Evolutionary conservation across 2,888 invertebrate genomes (phyloP).

Genomic region (Dichetophora obliterata): DNA sequence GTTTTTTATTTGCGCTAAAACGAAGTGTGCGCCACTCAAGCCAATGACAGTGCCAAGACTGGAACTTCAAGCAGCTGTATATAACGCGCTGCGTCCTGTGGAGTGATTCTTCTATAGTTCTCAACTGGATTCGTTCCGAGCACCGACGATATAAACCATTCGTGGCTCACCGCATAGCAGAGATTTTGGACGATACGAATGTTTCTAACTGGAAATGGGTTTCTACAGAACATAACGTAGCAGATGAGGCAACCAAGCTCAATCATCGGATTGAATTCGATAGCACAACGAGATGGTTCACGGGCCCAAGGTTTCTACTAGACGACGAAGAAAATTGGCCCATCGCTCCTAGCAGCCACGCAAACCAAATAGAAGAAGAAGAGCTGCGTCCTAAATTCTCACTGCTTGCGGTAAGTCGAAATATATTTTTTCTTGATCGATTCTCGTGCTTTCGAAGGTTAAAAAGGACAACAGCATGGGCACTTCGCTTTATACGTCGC

Average conservation of each 20-base stretch:
- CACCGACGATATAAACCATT: slow-evolving; percentile 6
- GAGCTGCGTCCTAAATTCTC: no score
- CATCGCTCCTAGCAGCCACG: no score
- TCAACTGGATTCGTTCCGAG: not conserved
- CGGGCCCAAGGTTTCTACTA: no score
- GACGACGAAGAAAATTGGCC: no score
- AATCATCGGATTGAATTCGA: no score
- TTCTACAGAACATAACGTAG: slow-evolving; percentile 50
- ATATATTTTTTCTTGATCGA: not conserved
- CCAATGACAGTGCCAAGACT: slow-evolving; percentile 37
- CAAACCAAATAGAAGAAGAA: no score
- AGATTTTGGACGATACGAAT: slow-evolving; percentile 44
- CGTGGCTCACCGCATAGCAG: slow-evolving; percentile 33
- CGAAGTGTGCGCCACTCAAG: no score
- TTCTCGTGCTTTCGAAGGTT: no score
- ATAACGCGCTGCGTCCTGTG: slow-evolving; percentile 10
- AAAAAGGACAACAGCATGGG: no score
- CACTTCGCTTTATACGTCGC: not conserved
- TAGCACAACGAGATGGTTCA: no score
- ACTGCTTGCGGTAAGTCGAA: not conserved
- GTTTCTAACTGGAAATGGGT: slow-evolving; percentile 51
- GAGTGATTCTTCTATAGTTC: not conserved
- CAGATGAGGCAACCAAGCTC: slow-evolving; percentile 53
- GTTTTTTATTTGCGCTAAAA: slow-evolving; percentile 44
- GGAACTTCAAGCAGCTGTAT: slow-evolving; percentile 40